These are phyloP conservation scores for Limnephilus marmoratus DNA, from an alignment of 2,888 invertebrate species.

Conservation along the genomic window DNA sequence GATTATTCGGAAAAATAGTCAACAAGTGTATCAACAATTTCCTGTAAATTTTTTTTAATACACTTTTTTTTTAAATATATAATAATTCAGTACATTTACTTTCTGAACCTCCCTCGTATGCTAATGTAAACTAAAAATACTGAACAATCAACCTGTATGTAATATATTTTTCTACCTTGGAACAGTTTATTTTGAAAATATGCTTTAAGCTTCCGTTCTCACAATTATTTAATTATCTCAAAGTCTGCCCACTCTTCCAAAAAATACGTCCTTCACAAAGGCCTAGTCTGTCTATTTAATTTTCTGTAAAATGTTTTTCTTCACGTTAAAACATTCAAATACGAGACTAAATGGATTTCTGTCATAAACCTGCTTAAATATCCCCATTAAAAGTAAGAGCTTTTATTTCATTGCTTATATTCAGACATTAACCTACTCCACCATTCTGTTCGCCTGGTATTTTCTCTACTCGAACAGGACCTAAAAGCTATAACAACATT, in stretches of 20 bases:
- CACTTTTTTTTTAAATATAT: no score
- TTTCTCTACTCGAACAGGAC: background rate
- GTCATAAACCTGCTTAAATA: conserved; percentile 17
- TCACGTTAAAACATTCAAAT: background rate
- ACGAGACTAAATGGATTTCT: conserved; percentile 22
- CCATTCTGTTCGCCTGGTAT: background rate
- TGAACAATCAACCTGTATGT: no score
- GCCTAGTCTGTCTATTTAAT: background rate
- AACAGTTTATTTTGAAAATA: background rate
- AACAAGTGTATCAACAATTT: no score
- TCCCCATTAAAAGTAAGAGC: conserved; percentile 26
- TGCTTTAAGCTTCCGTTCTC: background rate
- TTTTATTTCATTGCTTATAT: conserved; percentile 10
- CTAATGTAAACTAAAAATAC: no score
- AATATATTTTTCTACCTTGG: no score
- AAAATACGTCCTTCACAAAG: background rate
- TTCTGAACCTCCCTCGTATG: no score
- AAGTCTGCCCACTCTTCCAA: background rate
- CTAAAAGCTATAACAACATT: background rate
- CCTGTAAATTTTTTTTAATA: no score
- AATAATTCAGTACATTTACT: no score
- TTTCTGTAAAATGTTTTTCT: conserved; percentile 2
- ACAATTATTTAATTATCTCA: background rate
- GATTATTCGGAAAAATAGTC: no score
- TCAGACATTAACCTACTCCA: background rate